Base-by-base conservation (phyloP, 2,888 invertebrate species). In the Punctoribates punctum region DNA sequence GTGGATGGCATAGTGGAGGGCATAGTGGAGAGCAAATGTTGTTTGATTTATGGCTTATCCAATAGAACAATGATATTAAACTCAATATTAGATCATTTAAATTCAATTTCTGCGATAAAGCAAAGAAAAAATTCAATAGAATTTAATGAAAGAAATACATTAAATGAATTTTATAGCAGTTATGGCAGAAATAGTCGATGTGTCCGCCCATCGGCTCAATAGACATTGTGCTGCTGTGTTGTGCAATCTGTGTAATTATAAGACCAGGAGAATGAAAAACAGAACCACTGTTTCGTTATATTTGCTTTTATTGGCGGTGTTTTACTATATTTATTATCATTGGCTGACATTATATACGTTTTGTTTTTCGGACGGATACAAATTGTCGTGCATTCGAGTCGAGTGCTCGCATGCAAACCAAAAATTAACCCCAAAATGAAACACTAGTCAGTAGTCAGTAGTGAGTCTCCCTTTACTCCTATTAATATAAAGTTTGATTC, bases 241-340 rank as follows among this genome's bases (percentile, higher is more conserved):
- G 25, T 60, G 60, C 60, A 60, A 60, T 60, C n/a, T 23, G 25
- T 60, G 25, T 60, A 60, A 60, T 60, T 60, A 60, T 60, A 60
- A 60, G 20, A 60, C 60, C 20, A 60, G 15, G 23, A 60, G 60
- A 60, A 60, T 60, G 5, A 25, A 23, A 25, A 60, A 60, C 25
- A 60, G 13, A 60, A 13, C 20, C 23, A 23, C 15, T 25, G 13
- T n/a, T 11, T 20, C n/a, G n/a, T 25, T 23, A 60, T 60, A 23
- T 60, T 60, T 60, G 60, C 23, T 60, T 60, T 60, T 60, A 60
- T 60, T 60, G 60, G 60, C 60, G 60, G 23, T 60, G 60, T 60
- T 60, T 60, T 60, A 60, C n/a, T 60, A 60, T 51, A 51, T 51
- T 51, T 51, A 51, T 20, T 60, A 13, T 60, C 23, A 60, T 60